Percentiles rank a stretch among this genome's conserved stretches.
These are phyloP conservation scores for Pyralis farinalis DNA, from an alignment of 2,888 invertebrate genomes.

Conservation along the genomic window DNA sequence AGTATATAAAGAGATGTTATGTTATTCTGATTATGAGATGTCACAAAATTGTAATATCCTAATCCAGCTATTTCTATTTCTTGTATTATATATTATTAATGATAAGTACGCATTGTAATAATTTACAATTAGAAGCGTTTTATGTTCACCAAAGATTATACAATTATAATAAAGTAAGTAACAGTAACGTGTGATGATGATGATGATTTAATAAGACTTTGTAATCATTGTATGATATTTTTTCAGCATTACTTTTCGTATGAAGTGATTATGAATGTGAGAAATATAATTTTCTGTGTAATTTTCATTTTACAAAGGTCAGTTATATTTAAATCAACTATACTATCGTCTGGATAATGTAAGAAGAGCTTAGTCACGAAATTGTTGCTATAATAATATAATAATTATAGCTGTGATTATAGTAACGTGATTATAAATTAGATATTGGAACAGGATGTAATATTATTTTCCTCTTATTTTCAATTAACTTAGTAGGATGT, in stretches of 20 bases:
- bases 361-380: neutral
- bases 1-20: too few species aligned
- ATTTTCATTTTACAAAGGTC: neutral
- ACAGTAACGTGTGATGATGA: neutral
- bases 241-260: neutral
- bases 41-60: neutral
- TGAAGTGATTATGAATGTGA: neutral
- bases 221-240: neutral
- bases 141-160: neutral
- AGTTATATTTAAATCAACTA: neutral
- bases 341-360: neutral
- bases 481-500: too few species aligned
- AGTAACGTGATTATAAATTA: too few species aligned
- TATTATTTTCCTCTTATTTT: too few species aligned
- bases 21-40: neutral
- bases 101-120: too few species aligned
- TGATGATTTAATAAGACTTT: neutral
- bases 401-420: too few species aligned
- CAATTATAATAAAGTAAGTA: neutral
- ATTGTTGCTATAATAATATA: too few species aligned
- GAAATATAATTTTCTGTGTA: neutral
- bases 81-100: neutral
- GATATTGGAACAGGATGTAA: too few species aligned
- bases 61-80: neutral
- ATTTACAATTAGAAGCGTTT: constrained; percentile 5